Evolutionary conservation across 2,888 invertebrate genomes (phyloP), one percentile per base, ranked within the genome.

Genomic region (Micoletzkya japonica): DNA sequence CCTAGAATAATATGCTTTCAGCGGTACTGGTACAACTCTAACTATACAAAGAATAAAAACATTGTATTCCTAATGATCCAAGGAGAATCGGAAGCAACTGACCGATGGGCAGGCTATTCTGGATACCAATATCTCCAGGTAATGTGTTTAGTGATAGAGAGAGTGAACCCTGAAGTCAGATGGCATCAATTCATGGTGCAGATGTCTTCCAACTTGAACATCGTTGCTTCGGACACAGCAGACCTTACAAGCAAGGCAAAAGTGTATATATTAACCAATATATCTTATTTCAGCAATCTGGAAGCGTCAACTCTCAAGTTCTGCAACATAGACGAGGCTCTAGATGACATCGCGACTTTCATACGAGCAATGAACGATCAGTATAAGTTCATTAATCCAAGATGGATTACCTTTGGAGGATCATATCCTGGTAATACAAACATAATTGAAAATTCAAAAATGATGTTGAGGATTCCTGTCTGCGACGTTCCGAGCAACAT

Each of bases 371-470:
- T 93, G 90, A 92, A 91, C 70, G 57, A 70, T 1, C 70, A 80
- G 37, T 72, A 76, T 50, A 74, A 78, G 54, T 77, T 75, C 67
- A 75, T 75, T 28, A 77, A 85, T 77, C 83, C 86, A 0, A 93
- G 92, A 86, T 95, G 94, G 93, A 91, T 96, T 74, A 91, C 91
- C 1, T 95, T 96, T 86, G 96, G 96, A n/a, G 96, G 96, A 2
- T 95, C 94, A 0, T 96, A 96, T 86, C 92, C 95, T 1, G 95
- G 87, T 86, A 6, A 24, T 20, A 20, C 17, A 58, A 28, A 17
- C 28, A 30, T 24, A 54, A 54, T 54, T 54, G 7, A 34, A 17
- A 10, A 58, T 4, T 14, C 4, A 28, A 30, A 26, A 34, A 30
- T 17, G n/a, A 58, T 2, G 24, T 52, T 2, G 32, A 44, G 52